Evolutionary conservation across 1,140 invertebrate species (phyloP).

Genomic region (Aphelenchoides avenae): DNA sequence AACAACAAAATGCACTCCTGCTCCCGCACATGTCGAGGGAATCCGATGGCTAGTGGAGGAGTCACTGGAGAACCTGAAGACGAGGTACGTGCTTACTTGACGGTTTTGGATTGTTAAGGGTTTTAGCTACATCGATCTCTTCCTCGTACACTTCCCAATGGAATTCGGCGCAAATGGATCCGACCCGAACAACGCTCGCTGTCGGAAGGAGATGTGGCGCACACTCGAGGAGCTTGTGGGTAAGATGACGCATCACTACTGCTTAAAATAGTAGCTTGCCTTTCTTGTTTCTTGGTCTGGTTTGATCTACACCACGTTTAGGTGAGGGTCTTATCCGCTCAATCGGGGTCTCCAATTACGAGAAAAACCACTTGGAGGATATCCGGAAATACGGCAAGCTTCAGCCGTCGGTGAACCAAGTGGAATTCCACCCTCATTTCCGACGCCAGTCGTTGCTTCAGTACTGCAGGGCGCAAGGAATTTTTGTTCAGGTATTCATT

Average conservation of each 20-base stretch:
- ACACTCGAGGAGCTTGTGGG: constrained; percentile 41
- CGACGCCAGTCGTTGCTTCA: constrained; percentile 56
- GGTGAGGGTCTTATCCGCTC: too few relatives aligned
- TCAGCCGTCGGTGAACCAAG: constrained; percentile 73
- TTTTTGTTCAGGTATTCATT: constrained; percentile 62
- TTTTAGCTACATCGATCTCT: constrained; percentile 42
- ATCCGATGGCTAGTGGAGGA: constrained; percentile 32
- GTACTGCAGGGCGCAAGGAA: constrained; percentile 59
- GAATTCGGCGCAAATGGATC: constrained; percentile 31
- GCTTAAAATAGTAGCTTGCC: too few relatives aligned
- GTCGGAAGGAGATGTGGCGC: constrained; percentile 38
- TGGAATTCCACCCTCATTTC: constrained; percentile 63
- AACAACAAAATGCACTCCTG: constrained; percentile 41
- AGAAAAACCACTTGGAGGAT: constrained; percentile 69
- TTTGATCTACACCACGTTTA: too few relatives aligned
- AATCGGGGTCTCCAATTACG: constrained; percentile 81
- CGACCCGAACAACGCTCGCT: constrained; percentile 36
- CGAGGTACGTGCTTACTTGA: constrained; percentile 20
- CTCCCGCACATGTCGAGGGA: constrained; percentile 23
- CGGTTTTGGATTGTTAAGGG: neutral
- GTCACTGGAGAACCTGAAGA: constrained; percentile 39
- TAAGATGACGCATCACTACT: too few relatives aligned
- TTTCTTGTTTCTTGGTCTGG: too few relatives aligned
- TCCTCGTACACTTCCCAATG: constrained; percentile 53
- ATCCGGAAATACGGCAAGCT: constrained; percentile 66